Evolutionary conservation across 30 jellyfish, hydroid and myxozoan species (phyloP), one percentile per base, ranked within the genome.

Genomic region (Aurelia aurita complex sp. Pacific): DNA sequence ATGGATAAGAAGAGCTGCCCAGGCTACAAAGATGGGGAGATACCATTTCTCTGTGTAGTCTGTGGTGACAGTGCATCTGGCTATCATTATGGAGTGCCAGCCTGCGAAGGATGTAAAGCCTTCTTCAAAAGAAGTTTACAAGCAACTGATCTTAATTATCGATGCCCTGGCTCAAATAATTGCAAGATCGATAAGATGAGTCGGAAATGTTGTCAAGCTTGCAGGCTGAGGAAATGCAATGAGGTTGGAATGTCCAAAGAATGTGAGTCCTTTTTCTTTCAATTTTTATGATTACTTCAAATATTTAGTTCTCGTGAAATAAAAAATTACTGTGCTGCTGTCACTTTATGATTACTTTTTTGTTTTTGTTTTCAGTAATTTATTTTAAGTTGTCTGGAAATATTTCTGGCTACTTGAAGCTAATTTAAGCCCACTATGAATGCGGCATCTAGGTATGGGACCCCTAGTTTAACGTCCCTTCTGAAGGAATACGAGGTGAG

Each of bases 91-190:
- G 98, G 98, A 23, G 98, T 92, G 29, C 97, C 98, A 33, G 96
- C 98, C 33, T 92, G 98, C 77, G 98, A 92, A 57, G 98, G 98
- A 66, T 92, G 98, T 79, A 92, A 92, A 69, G 98, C 98, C 59
- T 92, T 92, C 80, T 92, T 92, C 78, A 92, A 92, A 53, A 53
- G 98, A 70, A 92, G 98, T 74, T 67, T 92, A 11, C 97, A 87
- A 64, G 91, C 95, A 14, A 83, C 94, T 38, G 97, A 92, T 63
- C 88, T 92, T 59, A 92, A 92, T 61, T 92, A 92, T 71, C 81
- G 94, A 82, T 92, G 98, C 85, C 97, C 97, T 29, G 97, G 97
- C 15, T 69, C 91, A 7, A 82, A 80, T 55, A 92, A 92, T 74
- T 92, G 98, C 83, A 82, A 89, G 40, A 92, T 92, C 57, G 96